Evolutionary conservation across 1,140 invertebrate genomes (phyloP), one percentile per base, ranked within the genome.

Genomic region (Drosophila triauraria): DNA sequence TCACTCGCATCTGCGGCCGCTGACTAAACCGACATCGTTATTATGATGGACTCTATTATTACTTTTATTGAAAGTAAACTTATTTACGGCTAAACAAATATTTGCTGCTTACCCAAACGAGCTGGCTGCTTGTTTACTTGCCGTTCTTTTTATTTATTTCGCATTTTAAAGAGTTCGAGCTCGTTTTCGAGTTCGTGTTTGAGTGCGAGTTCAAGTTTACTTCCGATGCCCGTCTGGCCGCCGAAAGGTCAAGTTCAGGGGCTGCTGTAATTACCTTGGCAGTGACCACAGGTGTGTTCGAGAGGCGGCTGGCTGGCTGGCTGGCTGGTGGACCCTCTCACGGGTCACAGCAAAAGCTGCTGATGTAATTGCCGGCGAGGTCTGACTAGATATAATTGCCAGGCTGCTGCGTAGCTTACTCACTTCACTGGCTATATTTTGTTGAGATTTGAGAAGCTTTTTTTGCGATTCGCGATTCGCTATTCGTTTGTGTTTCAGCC

Each of bases 221-320:
- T 77, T 69, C 74, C 62, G 74, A 58, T 75, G 75, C 46, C 27
- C 48, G 75, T 42, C 27, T 42, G 64, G n/a, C 40, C 54, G 51
- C 12, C 53, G 23, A 80, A 79, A 74, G 77, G 77, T 79, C 77
- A 79, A 79, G 76, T 74, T 79, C 77, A 79, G n/a, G 72, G 42
- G 74, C 64, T 43, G 48, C 62, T 59, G 65, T 72, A 80, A 50
- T 79, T 74, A 57, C 77, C 76, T 79, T 79, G 76, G 54, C 77
- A 79, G 60, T 79, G 75, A 74, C 65, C 67, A 63, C 67, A 63
- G 57, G 58, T 63, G 65, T 68, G 54, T 69, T 20, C 32, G n/a
- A 10, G 43, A n/a, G 56, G 27, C 20, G 38, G 61, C 9, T 48
- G 6, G 10, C 38, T 51, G 17, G 23, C 27, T 15, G 38, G 61